Conservation (phyloP, 2,113 vertebrate genomes). For the Halcyon malimbica region DNA sequence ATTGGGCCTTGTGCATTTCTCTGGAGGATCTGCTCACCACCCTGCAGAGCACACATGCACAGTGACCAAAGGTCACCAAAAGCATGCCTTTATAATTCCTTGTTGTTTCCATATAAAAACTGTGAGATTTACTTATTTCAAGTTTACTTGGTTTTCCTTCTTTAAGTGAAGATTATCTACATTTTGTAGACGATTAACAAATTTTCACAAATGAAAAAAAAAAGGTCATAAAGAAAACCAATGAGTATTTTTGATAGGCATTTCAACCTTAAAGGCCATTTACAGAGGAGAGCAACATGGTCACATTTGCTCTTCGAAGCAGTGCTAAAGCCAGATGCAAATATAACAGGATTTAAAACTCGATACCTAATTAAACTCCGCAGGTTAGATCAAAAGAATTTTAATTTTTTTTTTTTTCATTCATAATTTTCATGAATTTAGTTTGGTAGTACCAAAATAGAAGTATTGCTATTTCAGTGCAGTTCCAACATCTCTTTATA, state of each 20-base stretch:
- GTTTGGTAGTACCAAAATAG: not conserved
- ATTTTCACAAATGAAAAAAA: not conserved
- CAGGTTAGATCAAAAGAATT: not conserved
- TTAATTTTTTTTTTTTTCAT: not conserved
- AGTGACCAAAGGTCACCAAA: not conserved
- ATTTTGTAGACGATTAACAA: not conserved
- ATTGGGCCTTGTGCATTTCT: not conserved
- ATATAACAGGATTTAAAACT: constrained; percentile 6
- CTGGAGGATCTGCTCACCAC: not conserved
- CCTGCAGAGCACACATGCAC: not conserved
- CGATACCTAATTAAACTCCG: not conserved
- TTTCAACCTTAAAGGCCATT: not conserved
- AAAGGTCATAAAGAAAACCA: not conserved
- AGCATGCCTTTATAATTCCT: not conserved
- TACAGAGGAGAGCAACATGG: not conserved
- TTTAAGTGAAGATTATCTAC: not conserved
- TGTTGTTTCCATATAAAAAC: not conserved
- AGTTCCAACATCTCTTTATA: not conserved
- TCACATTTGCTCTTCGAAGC: not conserved
- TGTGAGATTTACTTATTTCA: not conserved
- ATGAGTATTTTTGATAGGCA: not conserved
- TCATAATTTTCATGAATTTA: not conserved
- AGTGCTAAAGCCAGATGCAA: not conserved
- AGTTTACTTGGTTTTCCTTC: not conserved
- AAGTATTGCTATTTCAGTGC: not conserved